A percentile compares a stretch with the other conserved stretches of the same genome.
Evolutionary conservation across 2,888 invertebrate genomes (phyloP).

Genomic region (Ganaspis brasiliensis): DNA sequence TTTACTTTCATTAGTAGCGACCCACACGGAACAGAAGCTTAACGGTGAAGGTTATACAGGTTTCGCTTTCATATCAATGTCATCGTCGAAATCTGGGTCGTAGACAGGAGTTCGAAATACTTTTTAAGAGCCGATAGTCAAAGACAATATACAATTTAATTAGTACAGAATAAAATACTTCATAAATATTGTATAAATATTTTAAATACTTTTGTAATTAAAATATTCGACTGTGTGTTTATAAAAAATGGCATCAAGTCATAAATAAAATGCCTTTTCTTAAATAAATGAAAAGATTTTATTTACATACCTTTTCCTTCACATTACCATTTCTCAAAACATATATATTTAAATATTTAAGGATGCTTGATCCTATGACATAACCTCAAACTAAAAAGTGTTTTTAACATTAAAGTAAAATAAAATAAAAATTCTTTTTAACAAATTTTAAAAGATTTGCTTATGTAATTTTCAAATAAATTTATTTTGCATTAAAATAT

Average conservation of each 20-base stretch:
- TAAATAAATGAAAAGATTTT: background rate
- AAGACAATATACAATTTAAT: too few species aligned
- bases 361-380: too few species aligned
- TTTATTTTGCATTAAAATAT: too few species aligned
- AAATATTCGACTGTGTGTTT: conserved; percentile 1
- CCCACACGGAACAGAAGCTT: conserved; percentile 18
- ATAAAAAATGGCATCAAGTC: background rate
- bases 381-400: too few species aligned
- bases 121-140: conserved; percentile 20
- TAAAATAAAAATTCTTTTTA: too few species aligned
- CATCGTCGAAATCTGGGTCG: conserved; percentile 25
- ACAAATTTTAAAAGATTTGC: too few species aligned
- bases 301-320: background rate
- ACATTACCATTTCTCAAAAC: background rate
- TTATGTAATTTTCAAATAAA: too few species aligned
- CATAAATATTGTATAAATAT: conserved; percentile 3
- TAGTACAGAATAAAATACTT: too few species aligned
- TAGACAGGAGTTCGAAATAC: conserved; percentile 18
- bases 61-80: conserved; percentile 42
- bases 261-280: conserved; percentile 32
- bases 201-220: background rate
- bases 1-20: conserved; percentile 35
- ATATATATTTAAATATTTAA: too few species aligned
- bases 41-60: conserved; percentile 39
- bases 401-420: too few species aligned